phyloP scores from a whole-genome alignment of 2,797 vertebrate species.

The Galago senegalensis region DNA sequence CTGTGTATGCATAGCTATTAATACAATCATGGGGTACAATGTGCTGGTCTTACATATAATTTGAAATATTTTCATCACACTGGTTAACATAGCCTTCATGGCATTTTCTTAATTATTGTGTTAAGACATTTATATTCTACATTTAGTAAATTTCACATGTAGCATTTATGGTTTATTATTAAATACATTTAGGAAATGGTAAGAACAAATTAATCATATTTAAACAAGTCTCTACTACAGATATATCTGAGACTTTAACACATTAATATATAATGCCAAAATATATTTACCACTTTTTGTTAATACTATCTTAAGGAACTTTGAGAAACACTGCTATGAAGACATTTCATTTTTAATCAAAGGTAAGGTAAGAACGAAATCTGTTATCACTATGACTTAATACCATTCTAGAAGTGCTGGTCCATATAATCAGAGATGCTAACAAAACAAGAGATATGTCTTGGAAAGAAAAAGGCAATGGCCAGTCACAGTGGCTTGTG shows the following conservation, averaged over 20 bases:
- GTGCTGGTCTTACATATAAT: no score
- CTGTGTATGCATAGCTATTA: no score
- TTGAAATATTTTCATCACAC: no score
- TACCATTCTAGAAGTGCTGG: conserved; percentile 1
- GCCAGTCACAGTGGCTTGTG: no score
- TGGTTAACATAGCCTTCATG: no score
- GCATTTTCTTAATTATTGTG: neutral
- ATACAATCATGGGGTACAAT: no score
- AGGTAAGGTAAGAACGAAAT: neutral
- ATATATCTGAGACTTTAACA: conserved; percentile 17
- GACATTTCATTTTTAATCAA: conserved; percentile 11
- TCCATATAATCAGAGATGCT: neutral
- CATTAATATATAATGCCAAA: neutral
- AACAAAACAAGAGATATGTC: neutral
- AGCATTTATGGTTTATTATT: neutral
- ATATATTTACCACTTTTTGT: neutral
- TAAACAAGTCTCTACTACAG: neutral
- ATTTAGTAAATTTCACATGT: no score
- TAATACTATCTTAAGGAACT: neutral
- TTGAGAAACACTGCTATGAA: conserved; percentile 14
- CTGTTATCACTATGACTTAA: neutral
- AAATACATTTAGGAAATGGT: neutral
- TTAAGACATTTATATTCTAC: neutral
- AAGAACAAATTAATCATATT: neutral
- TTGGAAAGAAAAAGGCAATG: conserved; percentile 24